These are phyloP conservation scores for Anastatus disparis DNA, from an alignment of 1,140 invertebrate genomes.

Conservation along the genomic window DNA sequence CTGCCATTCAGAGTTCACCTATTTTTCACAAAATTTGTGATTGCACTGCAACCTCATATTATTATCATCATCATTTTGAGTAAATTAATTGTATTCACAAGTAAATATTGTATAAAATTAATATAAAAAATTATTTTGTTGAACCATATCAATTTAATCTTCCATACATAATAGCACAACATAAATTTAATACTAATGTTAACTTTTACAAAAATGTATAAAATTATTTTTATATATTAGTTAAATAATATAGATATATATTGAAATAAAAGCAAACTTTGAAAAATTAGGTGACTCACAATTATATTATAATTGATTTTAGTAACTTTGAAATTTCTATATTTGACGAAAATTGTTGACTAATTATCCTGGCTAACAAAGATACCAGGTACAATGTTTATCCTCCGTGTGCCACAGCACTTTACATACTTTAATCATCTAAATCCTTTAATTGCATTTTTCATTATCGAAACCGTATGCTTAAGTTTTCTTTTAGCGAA, in stretches of 20 bases:
- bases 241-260: background rate
- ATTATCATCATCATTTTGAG: background rate
- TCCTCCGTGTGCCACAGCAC: background rate
- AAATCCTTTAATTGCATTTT: conserved; percentile 9
- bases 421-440: background rate
- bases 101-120: background rate
- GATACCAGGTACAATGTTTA: conserved; percentile 10
- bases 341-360: conserved; percentile 11
- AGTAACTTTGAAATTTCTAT: conserved; percentile 2
- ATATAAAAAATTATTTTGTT: background rate
- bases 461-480: too few species aligned
- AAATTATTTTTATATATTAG: background rate
- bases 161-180: background rate
- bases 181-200: conserved; percentile 15
- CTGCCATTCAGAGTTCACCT: conserved; percentile 10
- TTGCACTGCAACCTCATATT: conserved; percentile 9
- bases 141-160: background rate
- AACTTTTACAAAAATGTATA: conserved; percentile 10
- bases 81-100: background rate
- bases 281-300: conserved; percentile 28
- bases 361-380: background rate
- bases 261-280: background rate
- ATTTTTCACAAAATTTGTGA: conserved; percentile 16
- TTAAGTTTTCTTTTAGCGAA: too few species aligned
- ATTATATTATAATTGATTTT: conserved; percentile 11